Evolutionary conservation across 2,113 vertebrate genomes (phyloP), one percentile per base, ranked within the genome.

Genomic region (Carlito syrichta): DNA sequence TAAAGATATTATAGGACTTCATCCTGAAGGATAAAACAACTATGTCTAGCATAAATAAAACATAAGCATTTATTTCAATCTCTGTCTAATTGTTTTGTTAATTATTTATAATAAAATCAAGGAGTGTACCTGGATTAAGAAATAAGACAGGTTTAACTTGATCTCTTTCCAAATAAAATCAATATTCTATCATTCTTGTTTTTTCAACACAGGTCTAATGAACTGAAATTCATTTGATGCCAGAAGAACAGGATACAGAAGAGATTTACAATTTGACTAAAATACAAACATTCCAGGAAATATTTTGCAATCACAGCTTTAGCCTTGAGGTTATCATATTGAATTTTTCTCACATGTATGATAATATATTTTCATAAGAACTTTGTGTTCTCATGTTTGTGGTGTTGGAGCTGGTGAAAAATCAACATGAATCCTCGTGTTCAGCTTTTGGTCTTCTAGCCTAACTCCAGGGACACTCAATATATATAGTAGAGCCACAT

Each of bases 1-100:
- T 52, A 63, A 95, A 56, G 73, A 38, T 56, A 94, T 90, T 92
- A 91, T 4, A 94, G 94, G 38, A 32, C 8, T 94, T 76, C 43
- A 83, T 91, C 56, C 12, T 91, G 48, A 85, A 94, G 23, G 38
- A 81, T 13, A 96, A 89, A 84, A 94, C 23, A 38, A 74, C 32
- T 78, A 83, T 35, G 89, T 91, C 77, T 74, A 76, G 40, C 32
- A 92, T 91, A 87, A 95, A 93, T 96, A 96, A 95, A 93, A 89
- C 32, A 76, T 23, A 83, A 66, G 40, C n/a, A 78, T 87, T 89
- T 87, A 91, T 58, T 97, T 87, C 38, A 69, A 68, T 92, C 79
- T 93, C 77, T 50, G 60, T 58, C 35, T 92, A 66, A 66, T 62
- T 91, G 45, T 94, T 96, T 82, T n/a, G 48, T 89, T 66, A 91